Percentiles rank a stretch among this genome's conserved stretches.
These are phyloP conservation scores for Sylvicola fuscatus DNA, from an alignment of 2,888 invertebrate species.

Conservation along the genomic window DNA sequence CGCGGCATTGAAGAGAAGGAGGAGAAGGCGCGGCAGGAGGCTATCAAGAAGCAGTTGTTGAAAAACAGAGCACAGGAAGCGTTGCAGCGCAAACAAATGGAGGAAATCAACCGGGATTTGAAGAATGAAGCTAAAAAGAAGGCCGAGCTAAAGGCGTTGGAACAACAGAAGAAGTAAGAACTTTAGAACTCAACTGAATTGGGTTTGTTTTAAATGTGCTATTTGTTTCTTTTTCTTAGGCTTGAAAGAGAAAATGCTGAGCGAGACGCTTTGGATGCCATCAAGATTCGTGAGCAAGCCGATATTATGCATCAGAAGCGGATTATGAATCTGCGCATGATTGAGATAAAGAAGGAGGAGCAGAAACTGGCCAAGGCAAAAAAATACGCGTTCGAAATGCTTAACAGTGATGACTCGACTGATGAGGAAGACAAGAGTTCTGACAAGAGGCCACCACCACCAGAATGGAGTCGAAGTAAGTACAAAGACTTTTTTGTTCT, in stretches of 20 bases:
- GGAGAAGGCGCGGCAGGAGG: not conserved
- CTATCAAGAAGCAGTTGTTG: conserved; percentile 3
- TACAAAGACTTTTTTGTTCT: conserved; percentile 1
- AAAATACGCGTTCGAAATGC: conserved; percentile 23
- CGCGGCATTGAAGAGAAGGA: not conserved
- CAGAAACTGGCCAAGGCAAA: conserved; percentile 5
- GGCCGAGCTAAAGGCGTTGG: not conserved
- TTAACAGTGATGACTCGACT: conserved; percentile 25
- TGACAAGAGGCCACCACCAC: conserved; percentile 18
- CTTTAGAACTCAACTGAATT: not conserved
- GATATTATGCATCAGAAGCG: not conserved
- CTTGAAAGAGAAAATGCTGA: too few species aligned
- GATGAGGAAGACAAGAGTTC: conserved; percentile 22
- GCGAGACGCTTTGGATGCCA: conserved; percentile 10
- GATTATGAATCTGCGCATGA: not conserved
- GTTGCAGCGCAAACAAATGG: conserved; percentile 8
- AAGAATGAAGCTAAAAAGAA: not conserved
- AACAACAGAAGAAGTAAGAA: not conserved
- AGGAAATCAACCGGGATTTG: conserved; percentile 1
- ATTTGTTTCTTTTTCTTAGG: too few species aligned
- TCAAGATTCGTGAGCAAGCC: too few species aligned
- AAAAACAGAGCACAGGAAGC: conserved; percentile 5
- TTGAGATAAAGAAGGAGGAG: conserved; percentile 7
- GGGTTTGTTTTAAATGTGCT: not conserved
- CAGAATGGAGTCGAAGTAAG: conserved; percentile 27